Percentiles rank a stretch among this genome's conserved stretches.
phyloP scores from a whole-genome alignment of 92 coral and sea anemone species.

The Porites divaricata region DNA sequence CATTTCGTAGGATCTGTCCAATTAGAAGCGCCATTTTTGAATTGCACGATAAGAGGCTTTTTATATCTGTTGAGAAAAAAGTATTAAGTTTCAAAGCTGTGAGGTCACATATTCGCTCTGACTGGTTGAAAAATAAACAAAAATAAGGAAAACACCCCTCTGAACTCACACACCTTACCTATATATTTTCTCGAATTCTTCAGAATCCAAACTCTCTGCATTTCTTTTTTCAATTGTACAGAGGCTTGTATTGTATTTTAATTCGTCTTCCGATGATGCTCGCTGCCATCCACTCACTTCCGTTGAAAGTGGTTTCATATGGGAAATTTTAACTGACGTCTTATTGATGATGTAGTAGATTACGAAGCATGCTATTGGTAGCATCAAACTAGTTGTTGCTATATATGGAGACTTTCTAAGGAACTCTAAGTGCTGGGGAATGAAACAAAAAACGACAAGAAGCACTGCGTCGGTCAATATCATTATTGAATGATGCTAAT shows the following conservation, averaged over 20 bases:
- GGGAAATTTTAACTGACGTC: background rate
- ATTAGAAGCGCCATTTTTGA: constrained; percentile 60
- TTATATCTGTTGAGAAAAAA: constrained; percentile 35
- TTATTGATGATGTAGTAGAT: constrained; percentile 18
- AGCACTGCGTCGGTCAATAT: too few species aligned
- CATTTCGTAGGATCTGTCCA: constrained; percentile 67
- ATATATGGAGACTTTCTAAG: background rate
- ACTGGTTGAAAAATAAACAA: too few species aligned
- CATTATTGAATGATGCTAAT: too few species aligned
- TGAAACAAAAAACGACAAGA: too few species aligned
- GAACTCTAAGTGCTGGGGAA: too few species aligned
- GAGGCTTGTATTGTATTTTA: constrained; percentile 34
- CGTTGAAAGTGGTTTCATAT: background rate
- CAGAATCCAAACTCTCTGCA: constrained; percentile 51
- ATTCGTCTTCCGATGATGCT: constrained; percentile 51
- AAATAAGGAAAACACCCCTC: too few species aligned
- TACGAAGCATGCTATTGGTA: background rate
- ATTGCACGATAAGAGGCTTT: constrained; percentile 62
- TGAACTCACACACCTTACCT: background rate
- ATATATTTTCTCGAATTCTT: constrained; percentile 59
- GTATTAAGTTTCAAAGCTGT: background rate
- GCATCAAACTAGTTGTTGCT: constrained; percentile 5
- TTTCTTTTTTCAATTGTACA: constrained; percentile 59
- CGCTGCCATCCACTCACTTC: constrained; percentile 62
- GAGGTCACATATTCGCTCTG: too few species aligned